A percentile compares a stretch with the other conserved stretches of the same genome.
Conservation (phyloP, 2,888 invertebrate genomes). For the Pachliopta kotzebuea region DNA sequence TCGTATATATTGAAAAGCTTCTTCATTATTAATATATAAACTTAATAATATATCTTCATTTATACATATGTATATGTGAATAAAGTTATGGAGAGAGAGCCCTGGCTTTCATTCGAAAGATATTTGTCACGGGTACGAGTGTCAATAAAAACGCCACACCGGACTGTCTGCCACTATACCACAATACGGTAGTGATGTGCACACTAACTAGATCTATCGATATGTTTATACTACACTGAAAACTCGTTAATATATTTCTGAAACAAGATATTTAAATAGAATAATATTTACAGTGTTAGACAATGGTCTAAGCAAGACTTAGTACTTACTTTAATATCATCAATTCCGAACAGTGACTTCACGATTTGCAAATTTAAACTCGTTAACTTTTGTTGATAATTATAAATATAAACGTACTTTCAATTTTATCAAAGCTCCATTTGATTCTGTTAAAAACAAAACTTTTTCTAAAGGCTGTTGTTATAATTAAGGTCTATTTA, state of each 20-base stretch:
- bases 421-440: too few species aligned
- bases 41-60: background rate
- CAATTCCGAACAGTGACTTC: too few species aligned
- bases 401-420: too few species aligned
- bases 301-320: too few species aligned
- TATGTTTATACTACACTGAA: constrained; percentile 1
- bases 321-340: too few species aligned
- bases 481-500: too few species aligned
- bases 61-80: constrained; percentile 17
- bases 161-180: constrained; percentile 72
- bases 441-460: too few species aligned
- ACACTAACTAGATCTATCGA: constrained; percentile 10
- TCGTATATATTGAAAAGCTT: background rate
- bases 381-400: too few species aligned
- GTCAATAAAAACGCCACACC: constrained; percentile 80
- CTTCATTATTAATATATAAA: background rate
- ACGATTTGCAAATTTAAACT: too few species aligned
- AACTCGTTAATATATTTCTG: background rate
- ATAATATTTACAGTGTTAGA: too few species aligned
- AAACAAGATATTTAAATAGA: too few species aligned
- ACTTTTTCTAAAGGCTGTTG: too few species aligned
- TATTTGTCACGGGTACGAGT: constrained; percentile 78
- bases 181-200: constrained; percentile 50
- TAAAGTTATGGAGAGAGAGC: constrained; percentile 37
- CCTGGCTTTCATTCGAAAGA: constrained; percentile 55